Percentiles rank a stretch among this genome's conserved stretches.
Conservation (phyloP, 2,797 vertebrate species). For the Momotus momota region DNA sequence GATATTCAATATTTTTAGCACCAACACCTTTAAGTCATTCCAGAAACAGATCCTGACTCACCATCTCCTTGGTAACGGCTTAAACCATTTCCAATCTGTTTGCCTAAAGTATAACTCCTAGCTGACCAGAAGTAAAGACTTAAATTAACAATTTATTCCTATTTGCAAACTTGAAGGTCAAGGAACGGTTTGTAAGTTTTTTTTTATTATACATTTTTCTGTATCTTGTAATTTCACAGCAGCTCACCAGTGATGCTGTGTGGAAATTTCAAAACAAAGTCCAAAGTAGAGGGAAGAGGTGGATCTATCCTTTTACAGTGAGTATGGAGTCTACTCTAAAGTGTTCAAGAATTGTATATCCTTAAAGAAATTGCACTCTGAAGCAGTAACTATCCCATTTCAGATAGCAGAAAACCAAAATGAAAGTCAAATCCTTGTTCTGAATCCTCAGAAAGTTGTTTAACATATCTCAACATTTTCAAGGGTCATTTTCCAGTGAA, state of each 20-base stretch:
- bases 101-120: background rate
- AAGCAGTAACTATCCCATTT: background rate
- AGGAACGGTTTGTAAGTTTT: background rate
- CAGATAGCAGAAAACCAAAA: background rate
- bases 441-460: background rate
- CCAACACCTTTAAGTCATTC: background rate
- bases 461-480: background rate
- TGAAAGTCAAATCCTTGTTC: background rate
- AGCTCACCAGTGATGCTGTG: background rate
- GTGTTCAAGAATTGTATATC: background rate
- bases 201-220: background rate
- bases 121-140: background rate
- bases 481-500: background rate
- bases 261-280: background rate
- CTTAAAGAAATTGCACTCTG: background rate
- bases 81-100: background rate
- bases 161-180: background rate
- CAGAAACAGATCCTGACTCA: background rate
- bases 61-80: background rate
- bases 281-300: background rate
- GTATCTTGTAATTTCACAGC: background rate
- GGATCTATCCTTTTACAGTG: background rate
- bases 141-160: background rate
- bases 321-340: fast-evolving
- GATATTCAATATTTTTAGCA: background rate